phyloP scores from a whole-genome alignment of 2,888 invertebrate species.

The Eupithecia tripunctaria region DNA sequence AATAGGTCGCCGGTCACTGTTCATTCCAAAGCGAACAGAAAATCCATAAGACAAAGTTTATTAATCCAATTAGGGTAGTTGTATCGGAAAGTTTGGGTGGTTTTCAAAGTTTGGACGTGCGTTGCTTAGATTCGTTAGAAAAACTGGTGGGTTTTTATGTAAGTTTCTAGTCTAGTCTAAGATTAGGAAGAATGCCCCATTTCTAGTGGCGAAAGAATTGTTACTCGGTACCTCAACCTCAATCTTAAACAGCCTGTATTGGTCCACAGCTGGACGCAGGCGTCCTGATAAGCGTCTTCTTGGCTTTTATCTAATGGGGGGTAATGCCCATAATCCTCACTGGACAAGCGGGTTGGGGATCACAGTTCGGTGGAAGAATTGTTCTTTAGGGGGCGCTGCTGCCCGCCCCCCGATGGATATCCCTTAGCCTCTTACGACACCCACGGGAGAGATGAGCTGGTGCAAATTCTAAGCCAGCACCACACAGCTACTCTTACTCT shows the following conservation, averaged over 20 bases:
- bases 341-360: too few species aligned
- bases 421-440: too few species aligned
- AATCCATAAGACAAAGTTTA: neutral
- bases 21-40: neutral
- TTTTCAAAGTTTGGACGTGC: neutral
- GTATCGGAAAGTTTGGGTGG: neutral
- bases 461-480: too few species aligned
- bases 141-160: neutral
- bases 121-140: neutral
- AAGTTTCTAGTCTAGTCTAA: neutral
- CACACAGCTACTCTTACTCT: neutral
- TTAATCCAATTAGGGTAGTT: constrained; percentile 4
- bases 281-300: too few species aligned
- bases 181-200: neutral
- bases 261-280: too few species aligned
- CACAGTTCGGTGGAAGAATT: too few species aligned
- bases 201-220: neutral
- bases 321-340: too few species aligned
- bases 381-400: too few species aligned
- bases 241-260: too few species aligned
- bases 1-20: neutral
- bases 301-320: too few species aligned
- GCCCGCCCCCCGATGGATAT: too few species aligned
- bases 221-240: neutral
- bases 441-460: too few species aligned